Base-by-base conservation (phyloP, 2,888 invertebrate genomes). In the Siphonodentalium dalli region DNA sequence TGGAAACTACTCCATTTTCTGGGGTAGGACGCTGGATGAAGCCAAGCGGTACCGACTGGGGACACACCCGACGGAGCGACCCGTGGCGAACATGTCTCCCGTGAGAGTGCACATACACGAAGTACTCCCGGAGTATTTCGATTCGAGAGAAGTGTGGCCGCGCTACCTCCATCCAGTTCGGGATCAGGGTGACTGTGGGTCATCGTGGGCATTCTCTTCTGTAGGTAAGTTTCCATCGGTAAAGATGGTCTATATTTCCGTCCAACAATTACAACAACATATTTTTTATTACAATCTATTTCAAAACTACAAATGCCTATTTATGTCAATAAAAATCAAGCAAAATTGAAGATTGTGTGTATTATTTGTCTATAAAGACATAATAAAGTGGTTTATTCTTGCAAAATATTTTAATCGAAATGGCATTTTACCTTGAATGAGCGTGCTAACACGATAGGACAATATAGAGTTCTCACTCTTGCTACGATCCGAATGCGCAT, bases 191-290 rank as follows among this genome's bases (percentile, higher is more conserved):
- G 86, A 87, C 84, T 90, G 96, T 77, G 95, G 91, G 0, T 88
- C 94, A 0, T 95, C 94, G 2, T 97, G 96, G 96, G 95, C 93
- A 0, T 86, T 96, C 24, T 90, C 93, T 0, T 90, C 94, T 0
- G 89, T 90, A 44, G 81, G 83, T 79, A 47, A 38, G 51, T 15
- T 9, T 2, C 7, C 11, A 23, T 21, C 13, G n/a, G n/a, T n/a
- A n/a, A n/a, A n/a, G n/a, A n/a, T n/a, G n/a, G n/a, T n/a, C n/a
- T 11, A 13, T 29, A 29, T 29, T 11, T 29, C 13, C 13, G 31
- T 13, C 13, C 9, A 11, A 11, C 13, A 13, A 29, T 13, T 29
- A 11, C 31, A 29, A 11, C 9, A 11, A 29, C 9, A 29, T 11
- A 11, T 29, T 11, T 29, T 9, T 29, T 29, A 11, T 9, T 13